Evolutionary conservation across 1,140 invertebrate genomes (phyloP).

Genomic region (Andricus grossulariae): DNA sequence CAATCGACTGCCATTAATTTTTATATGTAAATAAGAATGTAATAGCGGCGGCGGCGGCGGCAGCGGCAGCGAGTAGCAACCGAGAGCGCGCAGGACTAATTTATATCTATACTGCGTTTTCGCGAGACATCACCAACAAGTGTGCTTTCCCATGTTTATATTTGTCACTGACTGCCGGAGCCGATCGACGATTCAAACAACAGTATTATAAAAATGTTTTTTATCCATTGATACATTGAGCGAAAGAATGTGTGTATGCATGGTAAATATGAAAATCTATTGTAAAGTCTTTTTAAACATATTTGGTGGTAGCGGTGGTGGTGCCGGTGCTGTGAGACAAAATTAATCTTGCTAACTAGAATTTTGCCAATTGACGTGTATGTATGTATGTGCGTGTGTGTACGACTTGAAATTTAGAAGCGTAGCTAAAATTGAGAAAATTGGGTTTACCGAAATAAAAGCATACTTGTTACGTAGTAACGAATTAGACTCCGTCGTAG

Average conservation of each 20-base stretch:
- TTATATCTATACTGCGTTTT: conserved; percentile 9
- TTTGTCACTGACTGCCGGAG: neutral
- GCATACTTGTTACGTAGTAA: neutral
- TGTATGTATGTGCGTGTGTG: neutral
- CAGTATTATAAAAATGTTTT: conserved; percentile 20
- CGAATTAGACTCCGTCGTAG: conserved; percentile 9
- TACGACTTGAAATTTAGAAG: neutral
- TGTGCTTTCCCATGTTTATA: conserved; percentile 1
- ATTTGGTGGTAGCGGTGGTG: too few relatives aligned
- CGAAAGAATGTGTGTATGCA: too few relatives aligned
- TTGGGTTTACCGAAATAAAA: conserved; percentile 1
- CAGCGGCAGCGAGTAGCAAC: too few relatives aligned
- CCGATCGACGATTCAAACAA: neutral
- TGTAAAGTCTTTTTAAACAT: too few relatives aligned
- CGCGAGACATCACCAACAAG: neutral
- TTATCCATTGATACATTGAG: neutral
- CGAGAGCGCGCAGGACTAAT: neutral
- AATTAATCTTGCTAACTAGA: neutral
- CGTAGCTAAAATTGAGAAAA: neutral
- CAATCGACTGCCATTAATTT: conserved; percentile 63
- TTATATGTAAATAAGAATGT: conserved; percentile 56
- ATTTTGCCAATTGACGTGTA: conserved; percentile 5
- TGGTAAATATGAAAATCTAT: too few relatives aligned
- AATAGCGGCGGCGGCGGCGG: neutral
- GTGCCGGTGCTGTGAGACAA: neutral